Base-by-base conservation (phyloP, 2,113 vertebrate genomes). In the Mixornis gularis region DNA sequence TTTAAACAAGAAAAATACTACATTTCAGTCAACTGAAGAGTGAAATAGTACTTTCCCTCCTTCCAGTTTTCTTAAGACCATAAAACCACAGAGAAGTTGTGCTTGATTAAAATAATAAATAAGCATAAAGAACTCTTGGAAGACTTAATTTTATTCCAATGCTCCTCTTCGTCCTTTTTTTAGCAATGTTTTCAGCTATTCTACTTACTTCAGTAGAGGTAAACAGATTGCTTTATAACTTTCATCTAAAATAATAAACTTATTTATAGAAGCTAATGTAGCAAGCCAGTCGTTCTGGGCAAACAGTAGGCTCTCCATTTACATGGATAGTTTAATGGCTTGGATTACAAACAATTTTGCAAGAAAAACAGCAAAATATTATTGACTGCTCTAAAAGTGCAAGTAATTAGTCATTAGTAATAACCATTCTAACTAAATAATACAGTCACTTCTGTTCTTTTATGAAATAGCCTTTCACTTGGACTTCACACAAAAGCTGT, bases 231-330 rank as follows among this genome's bases (percentile, higher is more conserved):
- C 49, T 89, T 95, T 95, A 43, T 65, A 89, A 92, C 66, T 93
- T 94, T 59, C 26, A 66, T 80, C 55, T 64, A 82, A 93, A 95
- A 89, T 81, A 90, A 93, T 95, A 85, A 79, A 66, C 29, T 79
- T 87, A 76, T 94, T 92, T 85, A 79, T 79, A 93, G 89, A 79
- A 87, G 73, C n/a, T 79, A 93, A 93, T 84, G 41, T 77, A 93
- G 83, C 9, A 17, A 68, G 29, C 55, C 59, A 71, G 66, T 65
- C 79, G 73, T 40, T 94, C 46, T 55, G 55, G 55, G 74, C 66
- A 94, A 92, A 90, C 0, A 18, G 60, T 52, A 12, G 63, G 53
- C 48, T 73, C 68, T 56, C 63, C 71, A 80, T 49, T 78, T 87
- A n/a, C 48, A 85, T 44, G 0, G 1, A 69, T 1, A 62, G 29